These are phyloP conservation scores for Helarctos malayanus DNA, from an alignment of 2,797 vertebrate genomes.

Conservation along the genomic window DNA sequence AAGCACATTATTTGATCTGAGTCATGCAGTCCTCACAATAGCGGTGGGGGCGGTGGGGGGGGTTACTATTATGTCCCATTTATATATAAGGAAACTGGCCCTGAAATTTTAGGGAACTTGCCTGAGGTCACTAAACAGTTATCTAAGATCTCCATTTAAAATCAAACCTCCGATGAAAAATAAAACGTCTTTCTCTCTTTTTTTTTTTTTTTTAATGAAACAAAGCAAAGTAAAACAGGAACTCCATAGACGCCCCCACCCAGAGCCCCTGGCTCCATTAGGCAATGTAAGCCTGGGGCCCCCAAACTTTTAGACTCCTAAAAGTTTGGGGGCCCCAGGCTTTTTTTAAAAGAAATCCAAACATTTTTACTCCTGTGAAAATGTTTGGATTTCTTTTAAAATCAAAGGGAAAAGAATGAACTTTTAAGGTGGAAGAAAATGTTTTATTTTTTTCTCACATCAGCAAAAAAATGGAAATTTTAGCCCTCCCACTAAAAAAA, in stretches of 20 bases:
- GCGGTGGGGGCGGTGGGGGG: not conserved
- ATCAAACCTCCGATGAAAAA: conserved; percentile 53
- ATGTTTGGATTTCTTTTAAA: not conserved
- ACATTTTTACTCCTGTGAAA: not conserved
- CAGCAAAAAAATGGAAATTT: not conserved
- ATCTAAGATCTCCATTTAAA: conserved; percentile 54
- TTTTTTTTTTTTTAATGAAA: not conserved
- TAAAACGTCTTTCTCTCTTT: not conserved
- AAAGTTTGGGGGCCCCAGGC: too few species aligned
- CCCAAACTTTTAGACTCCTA: not conserved
- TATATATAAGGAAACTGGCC: conserved; percentile 1
- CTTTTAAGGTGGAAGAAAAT: not conserved
- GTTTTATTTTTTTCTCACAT: not conserved
- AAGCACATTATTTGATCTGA: conserved; percentile 1
- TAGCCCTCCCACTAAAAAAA: not conserved
- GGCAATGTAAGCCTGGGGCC: rapidly evolving
- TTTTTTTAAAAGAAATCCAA: too few species aligned
- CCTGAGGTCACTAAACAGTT: conserved; percentile 42
- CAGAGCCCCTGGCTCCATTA: not conserved
- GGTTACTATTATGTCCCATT: not conserved
- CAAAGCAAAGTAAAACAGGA: conserved; percentile 26
- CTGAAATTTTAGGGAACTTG: conserved; percentile 44
- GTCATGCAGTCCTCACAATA: conserved; percentile 13
- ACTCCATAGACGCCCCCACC: not conserved
- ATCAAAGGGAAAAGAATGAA: not conserved